Evolutionary conservation across 2,113 vertebrate species (phyloP).

Genomic region (Cynopterus brachyotis): DNA sequence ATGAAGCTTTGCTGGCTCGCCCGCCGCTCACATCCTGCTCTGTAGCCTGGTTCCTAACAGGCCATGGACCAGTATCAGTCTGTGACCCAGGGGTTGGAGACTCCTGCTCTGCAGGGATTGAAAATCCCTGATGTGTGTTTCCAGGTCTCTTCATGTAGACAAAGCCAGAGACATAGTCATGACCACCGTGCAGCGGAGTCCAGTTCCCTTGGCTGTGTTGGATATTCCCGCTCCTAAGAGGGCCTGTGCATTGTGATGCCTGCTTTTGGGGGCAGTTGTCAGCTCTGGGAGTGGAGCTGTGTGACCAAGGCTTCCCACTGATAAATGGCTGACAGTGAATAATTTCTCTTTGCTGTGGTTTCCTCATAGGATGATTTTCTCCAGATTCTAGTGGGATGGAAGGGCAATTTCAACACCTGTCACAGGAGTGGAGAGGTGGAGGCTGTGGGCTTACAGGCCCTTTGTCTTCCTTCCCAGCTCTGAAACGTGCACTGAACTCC

Average conservation of each 20-base stretch:
- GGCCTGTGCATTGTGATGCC: not conserved
- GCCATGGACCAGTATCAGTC: too few species aligned
- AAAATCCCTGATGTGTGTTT: not conserved
- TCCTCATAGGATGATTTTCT: constrained; percentile 63
- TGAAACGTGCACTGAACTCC: not conserved
- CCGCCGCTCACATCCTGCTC: too few species aligned
- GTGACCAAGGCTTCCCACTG: constrained; percentile 54
- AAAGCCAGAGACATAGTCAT: not conserved
- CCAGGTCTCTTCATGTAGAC: not conserved
- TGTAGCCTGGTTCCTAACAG: too few species aligned
- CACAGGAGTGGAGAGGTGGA: constrained; percentile 69
- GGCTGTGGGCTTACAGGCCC: not conserved
- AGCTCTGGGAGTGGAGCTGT: constrained; percentile 60
- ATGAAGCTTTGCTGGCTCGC: too few species aligned
- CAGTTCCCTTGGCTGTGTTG: constrained; percentile 12
- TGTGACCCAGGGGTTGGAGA: too few species aligned
- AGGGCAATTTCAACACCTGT: constrained; percentile 78
- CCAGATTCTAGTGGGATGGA: constrained; percentile 63
- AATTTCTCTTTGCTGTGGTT: constrained; percentile 76
- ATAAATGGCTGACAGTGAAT: constrained; percentile 55
- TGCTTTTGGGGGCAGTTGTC: constrained; percentile 71
- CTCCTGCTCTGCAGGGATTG: not conserved
- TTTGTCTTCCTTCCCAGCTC: constrained; percentile 40
- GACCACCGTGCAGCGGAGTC: not conserved
- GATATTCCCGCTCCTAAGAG: constrained; percentile 38